Percentiles rank a stretch among this genome's conserved stretches.
Conservation (phyloP, 92 coral and sea anemone species). For the Hydrozoanthus gracilis region DNA sequence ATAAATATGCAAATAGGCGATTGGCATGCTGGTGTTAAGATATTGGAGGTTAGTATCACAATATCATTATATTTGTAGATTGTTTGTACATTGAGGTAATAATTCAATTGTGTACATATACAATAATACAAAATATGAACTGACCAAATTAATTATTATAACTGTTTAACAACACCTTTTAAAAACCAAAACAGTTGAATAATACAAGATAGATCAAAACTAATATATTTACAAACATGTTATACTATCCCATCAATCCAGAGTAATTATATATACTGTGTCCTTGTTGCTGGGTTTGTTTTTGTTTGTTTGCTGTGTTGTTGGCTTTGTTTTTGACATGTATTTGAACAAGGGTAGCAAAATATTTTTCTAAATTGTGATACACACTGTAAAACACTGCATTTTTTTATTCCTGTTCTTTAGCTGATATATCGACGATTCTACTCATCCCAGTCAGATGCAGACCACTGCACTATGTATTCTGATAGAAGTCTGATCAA, state of each 20-base stretch:
- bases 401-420: constrained; percentile 8
- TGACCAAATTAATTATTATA: background rate
- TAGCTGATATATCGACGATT: constrained; percentile 48
- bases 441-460: constrained; percentile 48
- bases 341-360: too few relatives aligned
- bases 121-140: constrained; percentile 23
- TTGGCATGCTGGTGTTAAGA: constrained; percentile 75
- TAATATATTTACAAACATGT: constrained; percentile 30
- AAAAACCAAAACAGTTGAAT: constrained; percentile 36
- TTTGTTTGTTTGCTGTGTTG: too few relatives aligned
- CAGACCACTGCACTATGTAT: constrained; percentile 45
- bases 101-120: constrained; percentile 10
- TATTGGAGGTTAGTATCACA: constrained; percentile 51
- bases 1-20: constrained; percentile 65
- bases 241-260: background rate
- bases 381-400: background rate
- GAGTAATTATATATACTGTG: background rate
- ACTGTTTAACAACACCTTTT: background rate
- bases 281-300: too few relatives aligned
- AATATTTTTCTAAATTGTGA: too few relatives aligned
- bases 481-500: constrained; percentile 54
- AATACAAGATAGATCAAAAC: constrained; percentile 42
- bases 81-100: background rate
- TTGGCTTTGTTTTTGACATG: too few relatives aligned
- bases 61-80: constrained; percentile 15